phyloP scores from a whole-genome alignment of 2,888 invertebrate genomes.

The Sclerodermus sp. region DNA sequence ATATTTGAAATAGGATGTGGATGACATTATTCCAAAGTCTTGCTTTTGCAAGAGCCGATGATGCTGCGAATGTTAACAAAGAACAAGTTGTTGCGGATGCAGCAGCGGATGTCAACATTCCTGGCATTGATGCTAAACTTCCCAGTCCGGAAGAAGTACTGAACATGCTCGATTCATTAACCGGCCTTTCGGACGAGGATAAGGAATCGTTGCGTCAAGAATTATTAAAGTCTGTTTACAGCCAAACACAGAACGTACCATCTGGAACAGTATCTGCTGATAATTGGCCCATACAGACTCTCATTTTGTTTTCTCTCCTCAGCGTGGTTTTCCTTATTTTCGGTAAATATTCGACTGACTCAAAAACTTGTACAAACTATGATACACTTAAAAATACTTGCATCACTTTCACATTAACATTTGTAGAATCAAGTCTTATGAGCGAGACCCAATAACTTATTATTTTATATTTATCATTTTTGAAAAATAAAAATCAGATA shows the following conservation, averaged over 20 bases:
- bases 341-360: conserved; percentile 30
- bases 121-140: conserved; percentile 45
- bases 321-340: conserved; percentile 38
- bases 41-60: conserved; percentile 9
- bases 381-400: too few relatives aligned
- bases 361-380: too few relatives aligned
- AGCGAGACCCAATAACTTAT: too few relatives aligned
- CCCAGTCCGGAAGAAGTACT: conserved; percentile 64
- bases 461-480: too few relatives aligned
- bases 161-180: conserved; percentile 62
- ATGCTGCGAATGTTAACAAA: neutral
- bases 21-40: conserved; percentile 9
- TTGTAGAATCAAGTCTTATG: too few relatives aligned
- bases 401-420: too few relatives aligned
- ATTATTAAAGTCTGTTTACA: conserved; percentile 56
- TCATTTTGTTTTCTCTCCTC: conserved; percentile 38
- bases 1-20: conserved; percentile 20
- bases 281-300: conserved; percentile 40
- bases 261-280: neutral
- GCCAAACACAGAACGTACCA: neutral
- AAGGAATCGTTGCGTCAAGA: conserved; percentile 63
- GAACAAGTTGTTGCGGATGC: neutral
- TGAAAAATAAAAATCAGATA: too few relatives aligned
- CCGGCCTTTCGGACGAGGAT: conserved; percentile 65
- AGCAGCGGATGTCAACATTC: conserved; percentile 8